Evolutionary conservation across 30 jellyfish, hydroid and myxozoan genomes (phyloP).

Genomic region (Aurelia coerulea): DNA sequence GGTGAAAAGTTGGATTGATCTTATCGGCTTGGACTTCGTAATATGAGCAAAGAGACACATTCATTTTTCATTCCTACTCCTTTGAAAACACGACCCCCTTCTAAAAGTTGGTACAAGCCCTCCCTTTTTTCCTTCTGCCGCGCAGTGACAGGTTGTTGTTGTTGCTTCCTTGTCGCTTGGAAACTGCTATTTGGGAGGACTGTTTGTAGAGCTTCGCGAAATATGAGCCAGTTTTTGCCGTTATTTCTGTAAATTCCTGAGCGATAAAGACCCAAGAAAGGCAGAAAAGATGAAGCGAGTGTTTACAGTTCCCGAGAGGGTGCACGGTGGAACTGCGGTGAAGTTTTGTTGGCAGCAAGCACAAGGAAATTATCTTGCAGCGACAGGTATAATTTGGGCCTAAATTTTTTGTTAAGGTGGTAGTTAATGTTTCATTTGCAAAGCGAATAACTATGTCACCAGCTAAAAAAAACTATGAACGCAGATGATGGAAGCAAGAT

Average conservation of each 20-base stretch:
- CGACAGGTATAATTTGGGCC: conserved; percentile 67
- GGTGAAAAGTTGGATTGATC: too few species aligned
- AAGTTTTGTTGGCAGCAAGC: conserved; percentile 91
- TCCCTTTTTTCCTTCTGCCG: neutral
- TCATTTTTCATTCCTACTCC: too few species aligned
- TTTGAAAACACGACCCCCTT: too few species aligned
- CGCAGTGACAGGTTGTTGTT: conserved; percentile 52
- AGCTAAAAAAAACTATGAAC: too few species aligned
- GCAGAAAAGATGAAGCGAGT: conserved; percentile 77
- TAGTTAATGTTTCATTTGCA: neutral
- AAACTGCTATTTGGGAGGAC: conserved; percentile 25
- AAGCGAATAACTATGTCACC: too few species aligned
- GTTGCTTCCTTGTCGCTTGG: conserved; percentile 67
- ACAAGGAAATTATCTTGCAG: conserved; percentile 95
- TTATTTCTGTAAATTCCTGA: too few species aligned
- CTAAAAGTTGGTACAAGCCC: too few species aligned
- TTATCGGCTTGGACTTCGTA: too few species aligned
- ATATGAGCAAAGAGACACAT: too few species aligned
- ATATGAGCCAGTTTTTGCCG: too few species aligned
- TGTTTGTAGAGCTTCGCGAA: conserved; percentile 29
- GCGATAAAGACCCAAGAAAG: neutral
- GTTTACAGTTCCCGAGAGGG: conserved; percentile 95
- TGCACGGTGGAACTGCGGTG: conserved; percentile 89
- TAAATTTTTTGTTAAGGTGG: too few species aligned
- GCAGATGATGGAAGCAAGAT: too few species aligned